phyloP scores from a whole-genome alignment of 37 sponge, comb jelly and placozoan genomes.

The Chondrilla cf. caribensis region DNA sequence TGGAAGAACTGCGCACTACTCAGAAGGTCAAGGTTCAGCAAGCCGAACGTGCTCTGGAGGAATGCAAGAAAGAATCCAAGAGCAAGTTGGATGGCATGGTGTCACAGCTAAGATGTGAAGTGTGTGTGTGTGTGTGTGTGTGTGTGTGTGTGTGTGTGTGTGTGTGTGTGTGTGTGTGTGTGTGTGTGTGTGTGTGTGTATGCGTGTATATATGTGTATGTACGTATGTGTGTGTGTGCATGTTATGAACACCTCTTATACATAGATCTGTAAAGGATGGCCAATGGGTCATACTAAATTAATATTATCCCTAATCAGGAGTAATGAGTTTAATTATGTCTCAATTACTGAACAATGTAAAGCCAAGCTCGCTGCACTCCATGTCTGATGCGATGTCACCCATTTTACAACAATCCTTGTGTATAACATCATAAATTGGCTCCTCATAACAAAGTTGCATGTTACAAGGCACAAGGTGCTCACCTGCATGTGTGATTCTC shows the following conservation, averaged over 20 bases:
- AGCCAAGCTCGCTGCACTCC: too few relatives aligned
- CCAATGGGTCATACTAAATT: too few relatives aligned
- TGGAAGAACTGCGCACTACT: constrained; percentile 1
- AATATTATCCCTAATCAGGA: too few relatives aligned
- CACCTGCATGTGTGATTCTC: too few relatives aligned
- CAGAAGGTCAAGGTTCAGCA: constrained; percentile 5
- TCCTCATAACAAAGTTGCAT: too few relatives aligned
- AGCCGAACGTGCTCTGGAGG: constrained; percentile 8
- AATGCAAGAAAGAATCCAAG: background rate
- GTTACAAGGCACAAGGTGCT: too few relatives aligned
- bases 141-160: background rate
- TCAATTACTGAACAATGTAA: too few relatives aligned
- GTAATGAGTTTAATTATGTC: too few relatives aligned
- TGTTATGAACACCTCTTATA: background rate
- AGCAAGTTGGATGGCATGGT: background rate
- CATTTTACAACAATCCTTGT: too few relatives aligned
- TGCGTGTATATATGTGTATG: background rate
- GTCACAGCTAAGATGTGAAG: background rate
- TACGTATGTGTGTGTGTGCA: background rate
- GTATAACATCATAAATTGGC: too few relatives aligned
- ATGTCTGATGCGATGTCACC: too few relatives aligned
- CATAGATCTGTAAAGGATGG: too few relatives aligned
- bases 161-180: background rate
- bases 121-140: background rate
- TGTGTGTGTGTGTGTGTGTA: background rate